Conservation (phyloP, 2,113 vertebrate species). For the Osmerus eperlanus region DNA sequence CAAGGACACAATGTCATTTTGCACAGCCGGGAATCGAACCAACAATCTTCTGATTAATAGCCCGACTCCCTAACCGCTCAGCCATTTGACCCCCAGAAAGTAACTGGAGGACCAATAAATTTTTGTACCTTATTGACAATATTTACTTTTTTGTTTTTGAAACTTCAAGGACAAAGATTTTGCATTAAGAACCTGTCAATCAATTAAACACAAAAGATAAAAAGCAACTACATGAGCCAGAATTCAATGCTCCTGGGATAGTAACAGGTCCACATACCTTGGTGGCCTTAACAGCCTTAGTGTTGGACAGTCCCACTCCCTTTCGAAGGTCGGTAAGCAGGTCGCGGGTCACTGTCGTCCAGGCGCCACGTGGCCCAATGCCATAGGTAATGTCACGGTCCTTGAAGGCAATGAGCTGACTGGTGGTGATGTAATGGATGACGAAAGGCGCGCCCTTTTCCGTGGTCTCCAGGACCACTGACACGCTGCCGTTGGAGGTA, state of each 20-base stretch:
- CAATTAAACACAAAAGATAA: background rate
- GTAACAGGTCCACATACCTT: conserved; percentile 62
- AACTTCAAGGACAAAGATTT: no score
- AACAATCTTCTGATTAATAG: no score
- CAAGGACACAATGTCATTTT: no score
- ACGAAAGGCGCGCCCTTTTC: conserved; percentile 88
- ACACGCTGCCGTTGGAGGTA: conserved; percentile 85
- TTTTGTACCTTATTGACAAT: no score
- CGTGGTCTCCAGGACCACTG: conserved; percentile 89
- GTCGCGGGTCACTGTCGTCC: conserved; percentile 93
- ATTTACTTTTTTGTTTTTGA: no score
- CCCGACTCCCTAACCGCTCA: no score
- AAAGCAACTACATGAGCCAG: background rate
- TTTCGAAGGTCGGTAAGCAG: conserved; percentile 93
- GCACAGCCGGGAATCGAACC: no score
- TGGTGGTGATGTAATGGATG: conserved; percentile 85
- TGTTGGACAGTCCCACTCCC: conserved; percentile 93
- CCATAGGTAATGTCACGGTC: conserved; percentile 90
- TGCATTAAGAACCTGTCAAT: background rate
- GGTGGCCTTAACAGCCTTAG: conserved; percentile 94
- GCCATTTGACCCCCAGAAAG: no score
- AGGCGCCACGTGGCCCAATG: conserved; percentile 79
- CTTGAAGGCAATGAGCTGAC: conserved; percentile 84
- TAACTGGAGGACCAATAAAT: no score
- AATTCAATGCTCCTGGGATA: background rate